A percentile compares a stretch with the other conserved stretches of the same genome.
Evolutionary conservation across 2,113 vertebrate species (phyloP).

Genomic region (Fulica atra): DNA sequence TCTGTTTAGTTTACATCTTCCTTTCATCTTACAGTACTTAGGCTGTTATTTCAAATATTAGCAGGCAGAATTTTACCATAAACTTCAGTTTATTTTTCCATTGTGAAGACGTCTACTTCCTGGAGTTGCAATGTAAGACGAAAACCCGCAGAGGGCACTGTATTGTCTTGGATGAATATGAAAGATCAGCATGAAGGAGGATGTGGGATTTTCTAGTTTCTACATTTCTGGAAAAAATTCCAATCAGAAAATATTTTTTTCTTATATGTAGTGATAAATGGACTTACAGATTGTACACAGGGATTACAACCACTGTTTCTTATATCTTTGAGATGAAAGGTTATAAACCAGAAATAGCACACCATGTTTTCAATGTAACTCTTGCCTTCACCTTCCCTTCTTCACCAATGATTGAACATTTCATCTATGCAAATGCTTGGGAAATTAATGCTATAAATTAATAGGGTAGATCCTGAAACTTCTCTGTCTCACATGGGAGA

Average conservation of each 20-base stretch:
- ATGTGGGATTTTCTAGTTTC: not conserved
- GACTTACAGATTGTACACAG: not conserved
- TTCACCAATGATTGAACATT: not conserved
- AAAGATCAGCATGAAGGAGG: not conserved
- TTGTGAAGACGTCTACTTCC: not conserved
- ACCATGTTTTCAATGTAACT: not conserved
- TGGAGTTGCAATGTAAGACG: not conserved
- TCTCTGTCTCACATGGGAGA: not conserved
- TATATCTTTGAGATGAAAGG: not conserved
- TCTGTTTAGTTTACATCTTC: not conserved
- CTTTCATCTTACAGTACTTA: not conserved
- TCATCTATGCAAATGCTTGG: not conserved
- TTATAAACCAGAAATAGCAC: not conserved
- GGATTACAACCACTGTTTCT: not conserved
- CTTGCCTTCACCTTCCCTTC: not conserved
- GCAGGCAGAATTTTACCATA: not conserved
- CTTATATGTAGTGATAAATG: not conserved
- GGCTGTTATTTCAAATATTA: not conserved
- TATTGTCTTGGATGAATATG: not conserved
- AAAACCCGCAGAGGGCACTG: conserved; percentile 53
- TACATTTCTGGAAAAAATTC: not conserved
- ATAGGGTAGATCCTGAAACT: not conserved
- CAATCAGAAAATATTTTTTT: not conserved
- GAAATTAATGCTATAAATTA: not conserved
- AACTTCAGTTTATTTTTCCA: not conserved